phyloP scores from a whole-genome alignment of 2,797 vertebrate species.

The Linurgus olivaceus region DNA sequence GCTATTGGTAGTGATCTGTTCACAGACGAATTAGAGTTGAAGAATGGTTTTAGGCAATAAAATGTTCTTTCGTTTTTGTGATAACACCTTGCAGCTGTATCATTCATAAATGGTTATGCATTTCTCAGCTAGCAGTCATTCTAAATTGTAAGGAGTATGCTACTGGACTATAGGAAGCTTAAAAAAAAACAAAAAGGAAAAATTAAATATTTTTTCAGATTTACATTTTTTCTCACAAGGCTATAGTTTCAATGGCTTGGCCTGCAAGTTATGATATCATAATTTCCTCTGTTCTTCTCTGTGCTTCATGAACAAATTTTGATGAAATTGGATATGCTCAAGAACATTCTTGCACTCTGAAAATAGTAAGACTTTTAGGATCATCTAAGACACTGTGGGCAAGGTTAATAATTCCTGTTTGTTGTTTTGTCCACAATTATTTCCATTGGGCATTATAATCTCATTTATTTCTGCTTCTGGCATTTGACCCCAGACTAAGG shows the following conservation, averaged over 20 bases:
- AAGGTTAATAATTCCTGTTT: neutral
- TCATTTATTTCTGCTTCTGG: neutral
- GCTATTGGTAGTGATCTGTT: neutral
- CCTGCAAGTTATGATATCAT: neutral
- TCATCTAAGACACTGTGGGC: neutral
- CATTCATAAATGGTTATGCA: neutral
- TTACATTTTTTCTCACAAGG: constrained; percentile 5
- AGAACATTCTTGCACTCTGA: neutral
- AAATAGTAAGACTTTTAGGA: neutral
- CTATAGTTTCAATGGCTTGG: constrained; percentile 16
- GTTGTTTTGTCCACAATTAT: neutral
- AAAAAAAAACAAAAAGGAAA: neutral
- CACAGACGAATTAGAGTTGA: neutral
- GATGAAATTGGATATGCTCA: neutral
- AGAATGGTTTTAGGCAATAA: neutral
- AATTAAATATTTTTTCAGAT: neutral
- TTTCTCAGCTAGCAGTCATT: neutral
- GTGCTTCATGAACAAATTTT: neutral
- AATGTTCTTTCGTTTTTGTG: neutral
- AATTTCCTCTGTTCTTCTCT: neutral
- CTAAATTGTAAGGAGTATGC: neutral
- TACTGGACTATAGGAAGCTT: neutral
- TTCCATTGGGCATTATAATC: neutral
- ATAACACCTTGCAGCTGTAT: neutral
- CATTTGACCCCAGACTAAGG: neutral